Conservation (phyloP, 2,797 vertebrate genomes). For the Falco biarmicus region DNA sequence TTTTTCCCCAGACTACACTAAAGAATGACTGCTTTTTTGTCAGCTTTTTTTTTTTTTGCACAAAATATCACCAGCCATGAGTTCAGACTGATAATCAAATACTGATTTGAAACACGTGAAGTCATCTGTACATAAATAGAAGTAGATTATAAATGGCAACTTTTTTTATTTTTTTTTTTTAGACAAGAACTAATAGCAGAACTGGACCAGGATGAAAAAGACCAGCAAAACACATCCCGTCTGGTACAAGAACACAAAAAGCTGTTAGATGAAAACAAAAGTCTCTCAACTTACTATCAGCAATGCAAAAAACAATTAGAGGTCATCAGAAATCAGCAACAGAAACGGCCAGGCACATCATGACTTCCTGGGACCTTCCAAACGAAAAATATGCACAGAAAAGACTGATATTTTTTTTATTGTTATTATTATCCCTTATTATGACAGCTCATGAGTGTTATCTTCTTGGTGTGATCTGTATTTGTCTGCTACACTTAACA, state of each 20-base stretch:
- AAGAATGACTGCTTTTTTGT: background rate
- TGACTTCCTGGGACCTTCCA: constrained; percentile 83
- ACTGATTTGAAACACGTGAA: background rate
- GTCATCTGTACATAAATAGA: background rate
- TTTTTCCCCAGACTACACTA: background rate
- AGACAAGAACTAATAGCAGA: constrained; percentile 98
- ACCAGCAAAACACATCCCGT: constrained; percentile 99
- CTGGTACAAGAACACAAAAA: constrained; percentile 99
- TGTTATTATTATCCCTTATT: constrained; percentile 64
- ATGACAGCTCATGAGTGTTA: constrained; percentile 77
- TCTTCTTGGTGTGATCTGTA: constrained; percentile 80
- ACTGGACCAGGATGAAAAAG: constrained; percentile 99
- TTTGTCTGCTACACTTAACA: constrained; percentile 75
- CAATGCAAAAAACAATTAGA: constrained; percentile 99
- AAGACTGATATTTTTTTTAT: constrained; percentile 60
- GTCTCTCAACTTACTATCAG: constrained; percentile 97
- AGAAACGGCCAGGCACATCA: constrained; percentile 97
- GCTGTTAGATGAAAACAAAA: constrained; percentile 98
- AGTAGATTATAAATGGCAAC: background rate
- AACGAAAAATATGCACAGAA: constrained; percentile 77
- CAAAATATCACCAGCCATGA: background rate
- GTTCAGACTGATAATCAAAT: background rate
- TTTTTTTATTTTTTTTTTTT: background rate
- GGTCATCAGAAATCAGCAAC: constrained; percentile 96
- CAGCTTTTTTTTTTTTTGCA: background rate